Evolutionary conservation across 2,113 vertebrate genomes (phyloP).

Genomic region (Larimichthys polyactis): DNA sequence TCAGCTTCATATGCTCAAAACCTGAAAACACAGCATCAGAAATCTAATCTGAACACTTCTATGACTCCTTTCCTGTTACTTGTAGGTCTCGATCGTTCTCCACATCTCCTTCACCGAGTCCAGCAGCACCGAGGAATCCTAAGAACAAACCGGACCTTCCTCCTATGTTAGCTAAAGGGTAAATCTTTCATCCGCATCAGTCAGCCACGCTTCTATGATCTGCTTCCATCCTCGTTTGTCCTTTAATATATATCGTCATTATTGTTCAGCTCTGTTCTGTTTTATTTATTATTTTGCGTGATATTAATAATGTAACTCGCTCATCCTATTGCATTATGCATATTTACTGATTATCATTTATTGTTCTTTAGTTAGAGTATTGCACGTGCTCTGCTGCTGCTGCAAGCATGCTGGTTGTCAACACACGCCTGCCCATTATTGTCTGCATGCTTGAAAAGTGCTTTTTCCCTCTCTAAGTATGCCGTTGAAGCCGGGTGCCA

Average conservation of each 20-base stretch:
- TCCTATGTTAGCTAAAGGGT: slow-evolving; percentile 88
- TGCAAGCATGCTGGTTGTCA: background rate
- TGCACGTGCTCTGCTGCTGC: background rate
- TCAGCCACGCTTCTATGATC: background rate
- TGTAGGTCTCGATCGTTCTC: slow-evolving; percentile 94
- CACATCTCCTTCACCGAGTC: slow-evolving; percentile 92
- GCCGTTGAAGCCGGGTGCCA: slow-evolving; percentile 72
- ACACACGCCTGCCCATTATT: background rate
- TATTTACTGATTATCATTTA: slow-evolving; percentile 2
- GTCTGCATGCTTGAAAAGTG: slow-evolving; percentile 41
- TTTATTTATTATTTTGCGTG: no score
- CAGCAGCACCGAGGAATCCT: slow-evolving; percentile 87
- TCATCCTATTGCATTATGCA: background rate
- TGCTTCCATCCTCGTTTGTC: background rate
- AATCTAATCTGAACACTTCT: background rate
- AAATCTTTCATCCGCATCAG: background rate
- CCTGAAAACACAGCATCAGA: no score
- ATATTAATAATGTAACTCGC: background rate
- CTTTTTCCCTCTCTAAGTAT: slow-evolving; percentile 53
- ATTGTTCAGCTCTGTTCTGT: background rate
- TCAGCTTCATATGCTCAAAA: no score
- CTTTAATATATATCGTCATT: background rate
- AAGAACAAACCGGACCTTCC: slow-evolving; percentile 90
- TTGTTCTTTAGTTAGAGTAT: background rate
- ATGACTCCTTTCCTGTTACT: background rate